These are phyloP conservation scores for Lota lota DNA, from an alignment of 2,113 vertebrate species.

Conservation along the genomic window DNA sequence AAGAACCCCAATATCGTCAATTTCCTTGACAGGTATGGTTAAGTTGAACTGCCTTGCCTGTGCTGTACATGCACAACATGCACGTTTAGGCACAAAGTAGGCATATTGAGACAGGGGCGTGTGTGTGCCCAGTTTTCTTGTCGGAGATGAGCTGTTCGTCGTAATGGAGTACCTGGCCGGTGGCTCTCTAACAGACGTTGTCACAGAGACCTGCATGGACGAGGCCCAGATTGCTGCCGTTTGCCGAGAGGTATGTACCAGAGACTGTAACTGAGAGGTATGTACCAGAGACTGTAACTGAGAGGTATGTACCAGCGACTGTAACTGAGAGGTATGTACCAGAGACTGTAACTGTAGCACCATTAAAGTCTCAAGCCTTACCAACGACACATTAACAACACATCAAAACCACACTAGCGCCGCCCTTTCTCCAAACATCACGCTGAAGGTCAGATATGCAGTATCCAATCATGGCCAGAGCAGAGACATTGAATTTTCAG, in stretches of 20 bases:
- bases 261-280: background rate
- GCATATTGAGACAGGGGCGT: background rate
- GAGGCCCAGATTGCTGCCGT: slow-evolving; percentile 96
- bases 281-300: too few relatives aligned
- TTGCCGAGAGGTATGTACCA: slow-evolving; percentile 85
- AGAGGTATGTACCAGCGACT: too few relatives aligned
- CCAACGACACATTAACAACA: too few relatives aligned
- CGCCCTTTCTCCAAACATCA: too few relatives aligned
- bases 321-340: too few relatives aligned
- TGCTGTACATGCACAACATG: background rate
- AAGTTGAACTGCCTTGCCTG: background rate
- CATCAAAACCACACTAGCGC: too few relatives aligned
- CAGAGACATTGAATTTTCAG: too few relatives aligned
- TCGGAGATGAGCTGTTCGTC: slow-evolving; percentile 95
- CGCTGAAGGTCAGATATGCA: too few relatives aligned
- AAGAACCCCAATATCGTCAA: slow-evolving; percentile 99
- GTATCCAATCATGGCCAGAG: too few relatives aligned
- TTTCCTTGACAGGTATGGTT: slow-evolving; percentile 89
- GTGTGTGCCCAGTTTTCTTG: slow-evolving; percentile 80
- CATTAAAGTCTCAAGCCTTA: too few relatives aligned
- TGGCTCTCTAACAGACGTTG: slow-evolving; percentile 94
- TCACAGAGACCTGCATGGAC: slow-evolving; percentile 98
- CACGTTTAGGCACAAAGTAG: background rate
- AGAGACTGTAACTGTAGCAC: too few relatives aligned
- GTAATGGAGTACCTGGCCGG: slow-evolving; percentile 98